Evolutionary conservation across 2,888 invertebrate genomes (phyloP).

Genomic region (Diplolepis rosae): DNA sequence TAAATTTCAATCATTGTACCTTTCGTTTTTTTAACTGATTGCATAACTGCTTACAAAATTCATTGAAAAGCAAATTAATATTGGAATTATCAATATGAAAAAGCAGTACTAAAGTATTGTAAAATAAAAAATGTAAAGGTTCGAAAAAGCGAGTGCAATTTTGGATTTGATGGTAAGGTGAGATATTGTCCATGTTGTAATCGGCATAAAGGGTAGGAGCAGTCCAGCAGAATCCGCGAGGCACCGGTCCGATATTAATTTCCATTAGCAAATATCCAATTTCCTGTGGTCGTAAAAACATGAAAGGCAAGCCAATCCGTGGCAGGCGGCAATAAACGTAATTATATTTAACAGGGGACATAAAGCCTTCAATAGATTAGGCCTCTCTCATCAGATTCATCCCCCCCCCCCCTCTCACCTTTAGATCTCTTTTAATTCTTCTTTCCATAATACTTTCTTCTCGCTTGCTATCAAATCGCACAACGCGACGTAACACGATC

Average conservation of each 20-base stretch:
- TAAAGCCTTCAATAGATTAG: slow-evolving; percentile 61
- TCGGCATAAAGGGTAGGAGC: slow-evolving; percentile 41
- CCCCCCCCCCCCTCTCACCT: slow-evolving; percentile 15
- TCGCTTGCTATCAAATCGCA: slow-evolving; percentile 37
- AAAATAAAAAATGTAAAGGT: not conserved
- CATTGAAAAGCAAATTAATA: not conserved
- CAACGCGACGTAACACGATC: slow-evolving; percentile 46
- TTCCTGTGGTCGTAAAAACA: slow-evolving; percentile 57
- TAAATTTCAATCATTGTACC: not conserved
- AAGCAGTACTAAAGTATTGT: not conserved
- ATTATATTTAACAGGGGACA: slow-evolving; percentile 66
- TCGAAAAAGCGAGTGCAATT: not conserved
- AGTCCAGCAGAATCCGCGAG: slow-evolving; percentile 35
- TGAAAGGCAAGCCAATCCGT: slow-evolving; percentile 45
- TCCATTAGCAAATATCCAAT: slow-evolving; percentile 65
- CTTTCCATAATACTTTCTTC: slow-evolving; percentile 10
- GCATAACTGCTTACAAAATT: not conserved
- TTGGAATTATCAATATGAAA: not conserved
- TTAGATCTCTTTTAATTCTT: slow-evolving; percentile 29
- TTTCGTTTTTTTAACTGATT: not conserved
- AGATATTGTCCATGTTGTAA: slow-evolving; percentile 28
- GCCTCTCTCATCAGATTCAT: slow-evolving; percentile 36
- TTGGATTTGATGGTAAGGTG: not conserved
- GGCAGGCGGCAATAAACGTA: slow-evolving; percentile 60
- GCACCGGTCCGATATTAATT: slow-evolving; percentile 58